A percentile compares a stretch with the other conserved stretches of the same genome.
phyloP scores from a whole-genome alignment of 1,140 invertebrate species.

The Idris sp. region DNA sequence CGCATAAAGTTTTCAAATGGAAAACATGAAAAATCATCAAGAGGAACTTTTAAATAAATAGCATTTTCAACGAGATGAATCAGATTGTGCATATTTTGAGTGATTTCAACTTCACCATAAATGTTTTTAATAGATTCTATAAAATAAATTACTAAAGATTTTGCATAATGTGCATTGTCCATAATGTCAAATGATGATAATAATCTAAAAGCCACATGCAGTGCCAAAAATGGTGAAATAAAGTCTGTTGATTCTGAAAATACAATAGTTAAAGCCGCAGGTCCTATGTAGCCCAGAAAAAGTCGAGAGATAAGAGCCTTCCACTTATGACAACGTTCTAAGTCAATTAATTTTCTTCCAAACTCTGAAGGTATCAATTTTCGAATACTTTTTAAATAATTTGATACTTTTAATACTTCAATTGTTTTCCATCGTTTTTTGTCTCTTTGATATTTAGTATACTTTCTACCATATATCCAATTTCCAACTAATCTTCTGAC shows the following conservation, averaged over 20 bases:
- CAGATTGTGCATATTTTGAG: constrained; percentile 12
- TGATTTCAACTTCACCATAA: constrained; percentile 15
- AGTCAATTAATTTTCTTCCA: constrained; percentile 6
- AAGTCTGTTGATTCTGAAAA: background rate
- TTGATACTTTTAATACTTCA: constrained; percentile 10
- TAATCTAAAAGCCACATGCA: constrained; percentile 21
- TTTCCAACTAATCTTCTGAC: constrained; percentile 59
- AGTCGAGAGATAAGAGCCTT: constrained; percentile 13
- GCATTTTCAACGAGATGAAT: constrained; percentile 6
- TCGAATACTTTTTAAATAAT: constrained; percentile 1
- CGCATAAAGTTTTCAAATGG: constrained; percentile 35
- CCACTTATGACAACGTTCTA: constrained; percentile 10
- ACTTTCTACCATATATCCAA: constrained; percentile 52
- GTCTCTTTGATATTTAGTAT: constrained; percentile 14
- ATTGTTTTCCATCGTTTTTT: constrained; percentile 25
- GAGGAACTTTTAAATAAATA: background rate
- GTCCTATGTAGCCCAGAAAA: constrained; percentile 14
- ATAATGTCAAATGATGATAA: background rate
- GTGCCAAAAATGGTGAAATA: constrained; percentile 4
- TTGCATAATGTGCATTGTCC: constrained; percentile 3
- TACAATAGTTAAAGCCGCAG: background rate
- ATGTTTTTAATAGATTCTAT: constrained; percentile 11
- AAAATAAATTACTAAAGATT: constrained; percentile 12
- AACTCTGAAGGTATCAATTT: constrained; percentile 30
- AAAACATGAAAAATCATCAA: constrained; percentile 17